phyloP scores from a whole-genome alignment of 2,113 vertebrate species.

The Myocastor coypus region DNA sequence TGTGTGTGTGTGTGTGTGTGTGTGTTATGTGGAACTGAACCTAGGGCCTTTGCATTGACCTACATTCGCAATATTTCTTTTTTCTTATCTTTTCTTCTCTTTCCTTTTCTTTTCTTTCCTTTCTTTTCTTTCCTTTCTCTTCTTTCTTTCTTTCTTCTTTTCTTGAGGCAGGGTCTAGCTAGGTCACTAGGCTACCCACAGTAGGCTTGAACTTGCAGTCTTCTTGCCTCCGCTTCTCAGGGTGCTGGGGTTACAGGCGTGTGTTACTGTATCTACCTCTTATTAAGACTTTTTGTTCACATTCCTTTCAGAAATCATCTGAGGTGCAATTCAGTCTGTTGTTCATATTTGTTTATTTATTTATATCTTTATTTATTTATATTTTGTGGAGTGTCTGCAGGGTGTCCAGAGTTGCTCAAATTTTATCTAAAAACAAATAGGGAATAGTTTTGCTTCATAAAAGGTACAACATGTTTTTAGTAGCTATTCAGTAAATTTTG shows the following conservation, averaged over 20 bases:
- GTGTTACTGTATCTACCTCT: background rate
- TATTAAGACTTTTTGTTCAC: slow-evolving; percentile 4
- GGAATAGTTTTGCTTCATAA: background rate
- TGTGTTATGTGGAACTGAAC: background rate
- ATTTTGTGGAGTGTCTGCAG: too few species aligned
- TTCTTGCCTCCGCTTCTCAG: background rate
- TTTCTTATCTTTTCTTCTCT: too few species aligned
- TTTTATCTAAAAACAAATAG: slow-evolving; percentile 37
- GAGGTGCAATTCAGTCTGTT: background rate
- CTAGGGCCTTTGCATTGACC: background rate
- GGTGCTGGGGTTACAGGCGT: background rate
- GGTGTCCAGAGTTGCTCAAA: background rate
- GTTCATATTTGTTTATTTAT: background rate
- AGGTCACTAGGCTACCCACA: background rate
- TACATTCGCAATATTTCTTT: background rate
- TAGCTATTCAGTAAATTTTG: background rate
- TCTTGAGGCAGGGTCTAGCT: background rate
- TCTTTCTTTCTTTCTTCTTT: background rate
- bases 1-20: background rate
- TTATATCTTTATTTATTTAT: too few species aligned
- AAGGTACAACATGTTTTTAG: background rate
- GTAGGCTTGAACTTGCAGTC: background rate
- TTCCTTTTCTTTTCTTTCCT: too few species aligned
- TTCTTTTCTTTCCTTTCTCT: too few species aligned
- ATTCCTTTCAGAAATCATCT: slow-evolving; percentile 45